Base-by-base conservation (phyloP, 1,140 invertebrate species). In the Pectinophora gossypiella region DNA sequence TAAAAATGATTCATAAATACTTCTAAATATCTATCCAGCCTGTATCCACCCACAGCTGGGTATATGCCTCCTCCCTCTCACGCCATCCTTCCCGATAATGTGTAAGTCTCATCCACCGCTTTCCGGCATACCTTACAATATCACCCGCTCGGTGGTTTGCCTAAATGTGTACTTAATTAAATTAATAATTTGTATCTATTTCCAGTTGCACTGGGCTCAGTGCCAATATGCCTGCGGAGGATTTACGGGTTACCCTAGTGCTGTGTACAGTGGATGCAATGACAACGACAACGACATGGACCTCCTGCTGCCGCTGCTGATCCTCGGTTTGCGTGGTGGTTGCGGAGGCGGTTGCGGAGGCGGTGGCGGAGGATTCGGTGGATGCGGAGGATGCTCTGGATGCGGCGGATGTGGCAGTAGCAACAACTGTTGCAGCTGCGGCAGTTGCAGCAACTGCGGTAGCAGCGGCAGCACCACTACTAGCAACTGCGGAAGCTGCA, bases 341-440 rank as follows among this genome's bases (percentile, higher is more conserved):
- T 21, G 48, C 15, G 47, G 40, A 19, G 44, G 48, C 27, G 53
- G 49, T 19, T 38, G 22, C 16, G n/a, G 42, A 21, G 22, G 18
- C 9, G 19, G 35, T 16, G 15, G 12, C 6, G 21, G 50, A 0
- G 53, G 50, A 36, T 36, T 12, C 19, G 20, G 45, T 18, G 27
- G 47, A 3, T 46, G 23, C 9, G 38, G 36, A 12, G 48, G 48
- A 22, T 46, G 32, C 19, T 9, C 1, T 12, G 4, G 19, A n/a
- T 19, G 19, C 12, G 10, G 42, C 15, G 48, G 48, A 20, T 55
- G 47, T 27, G 10, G 16, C 19, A 15, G 20, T 10, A 3, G 27
- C n/a, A n/a, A n/a, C 20, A 45, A 19, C 18, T 3, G 54, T 19
- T 58, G 40, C 51, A 57, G 46, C 19, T 51, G 19, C 7, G 54